Percentiles rank a stretch among this genome's conserved stretches.
Evolutionary conservation across 2,113 vertebrate genomes (phyloP).

Genomic region (Trogon surrucura): DNA sequence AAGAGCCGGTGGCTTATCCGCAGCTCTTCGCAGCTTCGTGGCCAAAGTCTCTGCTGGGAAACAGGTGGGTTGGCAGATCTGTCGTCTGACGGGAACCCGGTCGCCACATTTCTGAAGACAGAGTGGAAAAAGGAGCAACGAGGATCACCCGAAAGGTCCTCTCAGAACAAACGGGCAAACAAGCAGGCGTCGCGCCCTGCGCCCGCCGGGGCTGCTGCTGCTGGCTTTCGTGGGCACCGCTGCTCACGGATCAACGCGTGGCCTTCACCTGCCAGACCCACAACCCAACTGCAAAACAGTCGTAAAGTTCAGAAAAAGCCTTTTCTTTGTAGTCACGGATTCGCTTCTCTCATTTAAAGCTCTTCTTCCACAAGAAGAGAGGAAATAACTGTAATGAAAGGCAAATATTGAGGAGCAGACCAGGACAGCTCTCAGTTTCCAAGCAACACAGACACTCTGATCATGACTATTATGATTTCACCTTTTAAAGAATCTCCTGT

Average conservation of each 20-base stretch:
- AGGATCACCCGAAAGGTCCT: background rate
- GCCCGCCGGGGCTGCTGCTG: fast-evolving
- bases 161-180: background rate
- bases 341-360: background rate
- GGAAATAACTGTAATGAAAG: constrained; percentile 7
- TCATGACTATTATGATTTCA: constrained; percentile 50
- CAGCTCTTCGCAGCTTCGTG: fast-evolving
- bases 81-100: background rate
- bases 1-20: fast-evolving
- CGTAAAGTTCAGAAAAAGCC: background rate
- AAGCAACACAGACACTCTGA: constrained; percentile 26
- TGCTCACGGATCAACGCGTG: fast-evolving
- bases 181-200: fast-evolving
- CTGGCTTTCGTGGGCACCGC: background rate
- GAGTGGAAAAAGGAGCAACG: background rate
- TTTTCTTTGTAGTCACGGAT: background rate
- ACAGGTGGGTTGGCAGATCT: background rate
- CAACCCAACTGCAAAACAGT: background rate
- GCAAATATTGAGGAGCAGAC: constrained; percentile 19
- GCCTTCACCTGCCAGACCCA: background rate
- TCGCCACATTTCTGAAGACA: background rate
- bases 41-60: background rate
- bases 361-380: background rate
- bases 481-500: constrained; percentile 36
- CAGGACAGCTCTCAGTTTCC: constrained; percentile 43